Base-by-base conservation (phyloP, 2,113 vertebrate genomes). In the Helogale parvula region DNA sequence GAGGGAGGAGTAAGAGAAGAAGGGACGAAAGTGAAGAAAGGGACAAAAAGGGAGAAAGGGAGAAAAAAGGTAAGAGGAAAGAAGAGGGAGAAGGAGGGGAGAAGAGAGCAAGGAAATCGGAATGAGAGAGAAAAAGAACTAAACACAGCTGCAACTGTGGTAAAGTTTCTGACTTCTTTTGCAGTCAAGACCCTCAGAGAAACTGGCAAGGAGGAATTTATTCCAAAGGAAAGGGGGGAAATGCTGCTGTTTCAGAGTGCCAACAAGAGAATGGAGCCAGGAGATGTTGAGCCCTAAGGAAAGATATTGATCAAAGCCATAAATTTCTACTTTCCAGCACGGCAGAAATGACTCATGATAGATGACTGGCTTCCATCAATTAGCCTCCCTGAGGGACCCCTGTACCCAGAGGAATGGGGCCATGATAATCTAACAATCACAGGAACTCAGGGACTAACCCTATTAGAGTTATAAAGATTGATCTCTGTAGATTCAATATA, bases 301-400 rank as follows among this genome's bases (percentile, higher is more conserved):
- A 47, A 71, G 84, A 72, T 47, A 82, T n/a, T 89, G 97, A 96
- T 94, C 86, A 91, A 85, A 96, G 68, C 45, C 86, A 91, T 63
- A 60, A 15, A 52, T 94, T 77, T 95, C 82, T 86, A 21, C 86
- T 97, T 85, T 81, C 93, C 47, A 91, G 71, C 66, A 52, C 11
- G 2, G 86, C 4, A 35, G 60, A 79, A 82, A 84, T 54, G 95
- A 91, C 60, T 94, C 65, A 79, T 27, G 60, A 83, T 77, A 93
- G 79, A 83, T 54, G 47, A 77, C 72, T 68, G 89, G 87, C 50
- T 86, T n/a, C 50, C 2, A 12, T 81, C 92, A 88, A 47, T 91
- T 65, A 91, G 86, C 52, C 77, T 97, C 87, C 90, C 90, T 13
- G 11, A 68, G 85, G 77, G 96, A 4, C 38, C n/a, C 33, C 38